Conservation (phyloP, 2,888 invertebrate species). For the Tetragnatha montana region DNA sequence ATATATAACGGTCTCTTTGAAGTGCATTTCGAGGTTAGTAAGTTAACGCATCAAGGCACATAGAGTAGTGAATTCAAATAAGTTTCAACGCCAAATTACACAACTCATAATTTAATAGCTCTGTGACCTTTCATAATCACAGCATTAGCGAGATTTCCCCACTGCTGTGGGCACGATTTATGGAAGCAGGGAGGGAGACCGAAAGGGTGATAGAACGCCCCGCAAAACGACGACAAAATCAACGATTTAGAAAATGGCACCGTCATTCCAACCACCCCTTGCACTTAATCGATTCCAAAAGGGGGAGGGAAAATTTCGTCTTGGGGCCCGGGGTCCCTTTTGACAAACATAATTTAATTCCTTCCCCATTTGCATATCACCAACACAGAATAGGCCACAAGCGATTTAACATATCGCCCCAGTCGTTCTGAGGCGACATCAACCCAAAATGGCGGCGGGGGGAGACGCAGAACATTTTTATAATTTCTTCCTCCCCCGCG, state of each 20-base stretch:
- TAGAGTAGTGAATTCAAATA: no score
- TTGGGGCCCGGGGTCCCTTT: constrained; percentile 16
- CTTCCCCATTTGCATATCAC: constrained; percentile 56
- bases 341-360: constrained; percentile 64
- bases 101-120: no score
- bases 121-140: no score
- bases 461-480: constrained; percentile 24
- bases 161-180: background rate
- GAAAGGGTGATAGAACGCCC: background rate
- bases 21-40: no score
- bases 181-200: background rate
- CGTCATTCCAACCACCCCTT: background rate
- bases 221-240: background rate
- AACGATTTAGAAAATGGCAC: background rate
- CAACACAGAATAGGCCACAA: constrained; percentile 63
- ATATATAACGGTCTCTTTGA: no score
- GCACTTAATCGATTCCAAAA: constrained; percentile 35
- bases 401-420: constrained; percentile 59
- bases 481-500: constrained; percentile 15
- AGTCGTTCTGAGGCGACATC: constrained; percentile 21
- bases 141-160: no score
- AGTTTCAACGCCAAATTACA: no score
- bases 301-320: constrained; percentile 28
- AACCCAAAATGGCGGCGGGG: constrained; percentile 17
- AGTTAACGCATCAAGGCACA: no score